These are phyloP conservation scores for Stegophylla sp. DNA, from an alignment of 2,888 invertebrate species.

Conservation along the genomic window DNA sequence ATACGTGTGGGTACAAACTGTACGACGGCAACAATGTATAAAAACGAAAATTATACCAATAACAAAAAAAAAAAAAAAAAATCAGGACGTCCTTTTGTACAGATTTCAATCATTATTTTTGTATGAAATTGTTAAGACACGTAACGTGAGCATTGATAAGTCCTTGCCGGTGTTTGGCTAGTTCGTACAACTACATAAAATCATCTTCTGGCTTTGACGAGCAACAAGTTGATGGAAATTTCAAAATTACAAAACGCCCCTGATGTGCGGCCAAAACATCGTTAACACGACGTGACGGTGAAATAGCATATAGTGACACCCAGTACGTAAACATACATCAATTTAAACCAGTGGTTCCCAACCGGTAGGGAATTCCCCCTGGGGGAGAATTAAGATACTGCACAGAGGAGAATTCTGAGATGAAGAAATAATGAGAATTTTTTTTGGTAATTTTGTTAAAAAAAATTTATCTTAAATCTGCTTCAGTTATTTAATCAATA, in stretches of 20 bases:
- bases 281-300: not conserved
- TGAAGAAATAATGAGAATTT: no score
- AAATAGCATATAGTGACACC: not conserved
- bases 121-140: constrained; percentile 18
- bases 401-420: no score
- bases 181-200: not conserved
- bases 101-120: constrained; percentile 31
- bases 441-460: no score
- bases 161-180: not conserved
- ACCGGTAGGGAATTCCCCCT: no score
- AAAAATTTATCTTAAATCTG: no score
- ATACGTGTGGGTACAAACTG: constrained; percentile 22
- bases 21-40: constrained; percentile 23
- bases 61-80: constrained; percentile 1
- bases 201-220: not conserved
- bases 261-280: no score
- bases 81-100: constrained; percentile 31
- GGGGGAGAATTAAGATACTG: no score
- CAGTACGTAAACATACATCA: no score
- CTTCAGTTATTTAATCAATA: no score
- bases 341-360: no score
- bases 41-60: constrained; percentile 27
- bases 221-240: not conserved
- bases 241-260: no score
- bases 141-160: constrained; percentile 19